Percentiles rank a stretch among this genome's conserved stretches.
Conservation (phyloP, 2,888 invertebrate species). For the Epiblema foenella region DNA sequence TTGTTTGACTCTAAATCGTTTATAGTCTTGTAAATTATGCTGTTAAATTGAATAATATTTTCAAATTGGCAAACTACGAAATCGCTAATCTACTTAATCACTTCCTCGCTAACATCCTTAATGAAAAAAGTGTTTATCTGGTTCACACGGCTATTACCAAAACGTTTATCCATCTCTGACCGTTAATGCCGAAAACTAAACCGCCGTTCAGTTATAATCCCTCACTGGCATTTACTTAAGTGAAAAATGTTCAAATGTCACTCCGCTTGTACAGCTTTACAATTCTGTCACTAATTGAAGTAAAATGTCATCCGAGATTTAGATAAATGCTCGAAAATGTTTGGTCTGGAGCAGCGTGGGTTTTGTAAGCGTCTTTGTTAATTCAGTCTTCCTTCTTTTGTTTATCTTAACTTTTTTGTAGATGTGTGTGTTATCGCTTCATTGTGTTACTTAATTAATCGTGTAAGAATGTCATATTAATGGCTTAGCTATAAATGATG, state of each 20-base stretch:
- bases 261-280: constrained; percentile 52
- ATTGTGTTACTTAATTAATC: too few species aligned
- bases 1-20: constrained; percentile 4
- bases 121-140: constrained; percentile 20
- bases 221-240: constrained; percentile 70
- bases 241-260: constrained; percentile 64
- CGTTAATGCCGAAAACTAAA: constrained; percentile 44
- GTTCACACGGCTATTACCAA: constrained; percentile 44
- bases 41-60: background rate
- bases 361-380: constrained; percentile 39
- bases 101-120: constrained; percentile 30
- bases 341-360: constrained; percentile 41
- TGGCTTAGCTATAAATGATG: too few species aligned
- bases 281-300: constrained; percentile 68
- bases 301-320: constrained; percentile 71
- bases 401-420: constrained; percentile 15
- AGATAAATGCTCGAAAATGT: constrained; percentile 57
- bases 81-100: constrained; percentile 8
- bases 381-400: constrained; percentile 19
- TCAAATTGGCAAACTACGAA: constrained; percentile 2
- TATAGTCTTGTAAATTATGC: background rate
- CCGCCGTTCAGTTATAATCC: constrained; percentile 61
- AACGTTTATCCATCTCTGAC: constrained; percentile 30
- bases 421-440: background rate
- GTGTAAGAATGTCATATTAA: too few species aligned